Evolutionary conservation across 2,888 invertebrate genomes (phyloP), one percentile per base, ranked within the genome.

Genomic region (Parapristionchus giblindavisi): DNA sequence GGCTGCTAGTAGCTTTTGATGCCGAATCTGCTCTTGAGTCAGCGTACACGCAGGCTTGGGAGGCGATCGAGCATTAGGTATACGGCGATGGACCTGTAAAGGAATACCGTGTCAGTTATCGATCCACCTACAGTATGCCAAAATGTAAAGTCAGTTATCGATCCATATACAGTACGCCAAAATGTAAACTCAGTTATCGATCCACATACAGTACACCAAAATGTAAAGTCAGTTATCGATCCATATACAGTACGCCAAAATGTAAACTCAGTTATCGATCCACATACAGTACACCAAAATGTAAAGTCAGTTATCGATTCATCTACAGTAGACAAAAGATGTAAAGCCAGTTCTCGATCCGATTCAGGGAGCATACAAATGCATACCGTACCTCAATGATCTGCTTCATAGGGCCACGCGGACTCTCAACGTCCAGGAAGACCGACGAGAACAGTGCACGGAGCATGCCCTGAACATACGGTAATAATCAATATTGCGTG

Each of bases 301-400:
- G 8, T 29, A 8, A 8, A 27, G 38, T 27, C 40, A 14, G 63
- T 63, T 24, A 21, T 21, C 14, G 34, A 8, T 24, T 36, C 27
- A 4, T 1, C 14, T 11, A n/a, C n/a, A 54, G n/a, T n/a, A 54
- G n/a, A n/a, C n/a, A n/a, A n/a, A n/a, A n/a, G n/a, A n/a, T n/a
- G n/a, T n/a, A n/a, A n/a, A n/a, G n/a, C 4, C 14, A 32, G 60
- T 8, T 6, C n/a, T 40, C 14, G 24, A 2, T 2, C n/a, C n/a
- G n/a, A n/a, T n/a, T n/a, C n/a, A n/a, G n/a, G n/a, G n/a, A n/a
- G n/a, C n/a, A n/a, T n/a, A n/a, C n/a, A n/a, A n/a, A n/a, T n/a
- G 54, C 14, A 29, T 58, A 63, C 63, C 66, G 36, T 54, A 70
- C 70, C 70, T 70, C 70, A 6, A 70, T 21, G 24, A 70, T 54